phyloP scores from a whole-genome alignment of 2,888 invertebrate species.

The Euplagia quadripunctaria region DNA sequence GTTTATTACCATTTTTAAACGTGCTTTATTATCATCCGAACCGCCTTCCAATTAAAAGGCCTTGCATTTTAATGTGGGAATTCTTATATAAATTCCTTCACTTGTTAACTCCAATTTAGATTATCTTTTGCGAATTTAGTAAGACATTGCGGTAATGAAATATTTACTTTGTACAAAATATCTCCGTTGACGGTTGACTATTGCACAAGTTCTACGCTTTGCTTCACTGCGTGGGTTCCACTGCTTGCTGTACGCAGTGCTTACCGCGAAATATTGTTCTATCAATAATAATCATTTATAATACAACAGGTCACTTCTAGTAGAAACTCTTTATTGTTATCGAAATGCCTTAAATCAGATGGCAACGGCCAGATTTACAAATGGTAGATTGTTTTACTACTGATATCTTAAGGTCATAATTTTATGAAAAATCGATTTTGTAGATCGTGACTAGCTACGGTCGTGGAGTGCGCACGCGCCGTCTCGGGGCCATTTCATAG shows the following conservation, averaged over 20 bases:
- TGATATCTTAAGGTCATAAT: constrained; percentile 68
- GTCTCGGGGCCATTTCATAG: constrained; percentile 69
- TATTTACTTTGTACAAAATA: constrained; percentile 63
- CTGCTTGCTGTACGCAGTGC: constrained; percentile 30
- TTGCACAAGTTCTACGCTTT: constrained; percentile 48
- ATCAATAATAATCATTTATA: constrained; percentile 21
- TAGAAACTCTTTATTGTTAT: background rate
- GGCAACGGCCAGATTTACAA: constrained; percentile 17
- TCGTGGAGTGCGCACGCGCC: constrained; percentile 81
- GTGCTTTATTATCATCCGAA: constrained; percentile 51
- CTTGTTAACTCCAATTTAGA: constrained; percentile 72
- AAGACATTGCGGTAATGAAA: constrained; percentile 61
- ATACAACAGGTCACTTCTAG: background rate
- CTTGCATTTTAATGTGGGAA: constrained; percentile 82
- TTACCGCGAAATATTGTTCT: constrained; percentile 37
- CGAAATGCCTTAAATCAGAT: constrained; percentile 2
- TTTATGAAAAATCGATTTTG: constrained; percentile 75
- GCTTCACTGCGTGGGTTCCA: constrained; percentile 49
- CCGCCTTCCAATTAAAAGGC: constrained; percentile 57
- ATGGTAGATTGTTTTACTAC: constrained; percentile 47
- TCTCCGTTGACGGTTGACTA: constrained; percentile 38
- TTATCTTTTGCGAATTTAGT: constrained; percentile 67
- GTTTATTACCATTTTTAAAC: constrained; percentile 42
- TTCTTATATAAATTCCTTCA: constrained; percentile 64
- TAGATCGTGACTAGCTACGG: constrained; percentile 78